These are phyloP conservation scores for Philopotamus ludificatus DNA, from an alignment of 1,140 invertebrate genomes.

Conservation along the genomic window DNA sequence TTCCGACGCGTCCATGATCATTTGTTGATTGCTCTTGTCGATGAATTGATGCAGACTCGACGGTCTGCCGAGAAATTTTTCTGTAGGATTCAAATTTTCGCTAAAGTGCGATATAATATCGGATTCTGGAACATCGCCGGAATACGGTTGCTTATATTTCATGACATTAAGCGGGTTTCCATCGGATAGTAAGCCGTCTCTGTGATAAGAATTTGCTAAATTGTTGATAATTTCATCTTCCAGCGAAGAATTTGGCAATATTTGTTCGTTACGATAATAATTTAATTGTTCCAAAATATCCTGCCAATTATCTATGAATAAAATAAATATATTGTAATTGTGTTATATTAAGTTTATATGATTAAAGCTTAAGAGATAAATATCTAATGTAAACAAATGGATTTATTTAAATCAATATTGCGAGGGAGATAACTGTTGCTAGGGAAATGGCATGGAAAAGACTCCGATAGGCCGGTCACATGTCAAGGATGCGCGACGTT, in stretches of 20 bases:
- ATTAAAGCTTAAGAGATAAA: too few species aligned
- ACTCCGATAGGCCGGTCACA: too few species aligned
- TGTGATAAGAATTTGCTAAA: slow-evolving; percentile 45
- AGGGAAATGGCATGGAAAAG: too few species aligned
- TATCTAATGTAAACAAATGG: too few species aligned
- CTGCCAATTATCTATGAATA: slow-evolving; percentile 52
- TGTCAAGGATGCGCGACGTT: too few species aligned
- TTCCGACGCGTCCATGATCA: slow-evolving; percentile 54
- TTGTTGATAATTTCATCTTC: slow-evolving; percentile 52
- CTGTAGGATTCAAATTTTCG: slow-evolving; percentile 41
- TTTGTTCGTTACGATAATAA: slow-evolving; percentile 47
- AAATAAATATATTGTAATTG: neutral
- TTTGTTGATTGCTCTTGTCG: slow-evolving; percentile 44
- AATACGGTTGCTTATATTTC: slow-evolving; percentile 33
- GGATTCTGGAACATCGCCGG: slow-evolving; percentile 47
- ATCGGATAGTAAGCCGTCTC: slow-evolving; percentile 46
- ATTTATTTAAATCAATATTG: too few species aligned
- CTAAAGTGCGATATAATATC: slow-evolving; percentile 49
- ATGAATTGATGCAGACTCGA: slow-evolving; percentile 40
- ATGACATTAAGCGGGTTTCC: slow-evolving; percentile 37
- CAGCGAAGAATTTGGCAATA: slow-evolving; percentile 46
- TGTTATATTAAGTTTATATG: neutral
- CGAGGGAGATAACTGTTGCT: too few species aligned
- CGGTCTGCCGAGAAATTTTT: slow-evolving; percentile 26
- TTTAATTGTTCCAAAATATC: slow-evolving; percentile 54